Percentiles rank a stretch among this genome's conserved stretches.
Conservation (phyloP, 2,113 vertebrate genomes). For the Ictalurus furcatus region DNA sequence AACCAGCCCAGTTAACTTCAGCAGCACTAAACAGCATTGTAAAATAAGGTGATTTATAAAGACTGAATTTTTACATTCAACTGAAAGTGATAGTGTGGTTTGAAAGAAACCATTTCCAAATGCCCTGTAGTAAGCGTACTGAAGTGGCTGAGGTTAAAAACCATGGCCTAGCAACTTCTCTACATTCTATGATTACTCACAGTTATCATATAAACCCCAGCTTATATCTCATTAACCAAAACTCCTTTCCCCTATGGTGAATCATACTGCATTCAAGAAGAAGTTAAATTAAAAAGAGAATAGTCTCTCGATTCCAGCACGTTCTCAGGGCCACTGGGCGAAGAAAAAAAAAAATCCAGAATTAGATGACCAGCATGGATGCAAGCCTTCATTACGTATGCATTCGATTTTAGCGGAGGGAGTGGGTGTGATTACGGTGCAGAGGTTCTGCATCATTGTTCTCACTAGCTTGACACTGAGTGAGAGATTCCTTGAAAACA, state of each 20-base stretch:
- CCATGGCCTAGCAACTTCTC: not conserved
- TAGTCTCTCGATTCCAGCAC: not conserved
- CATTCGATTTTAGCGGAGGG: slow-evolving; percentile 42
- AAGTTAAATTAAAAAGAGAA: slow-evolving; percentile 39
- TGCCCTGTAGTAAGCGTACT: not conserved
- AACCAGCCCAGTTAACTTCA: not conserved
- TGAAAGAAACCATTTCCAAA: not conserved
- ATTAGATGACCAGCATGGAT: slow-evolving; percentile 34
- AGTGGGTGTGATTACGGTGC: slow-evolving; percentile 38
- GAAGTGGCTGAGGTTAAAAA: slow-evolving; percentile 13
- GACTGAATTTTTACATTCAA: not conserved
- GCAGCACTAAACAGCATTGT: not conserved
- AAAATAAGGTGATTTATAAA: not conserved
- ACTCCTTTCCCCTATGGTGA: slow-evolving; percentile 19
- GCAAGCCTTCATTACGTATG: slow-evolving; percentile 37
- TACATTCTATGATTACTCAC: slow-evolving; percentile 27
- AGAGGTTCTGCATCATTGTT: slow-evolving; percentile 39
- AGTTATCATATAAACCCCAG: slow-evolving; percentile 34
- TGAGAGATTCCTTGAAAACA: slow-evolving; percentile 44
- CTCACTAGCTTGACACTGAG: slow-evolving; percentile 31
- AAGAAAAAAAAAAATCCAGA: slow-evolving; percentile 1
- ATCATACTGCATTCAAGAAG: slow-evolving; percentile 23
- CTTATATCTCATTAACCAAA: slow-evolving; percentile 40
- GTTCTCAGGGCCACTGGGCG: slow-evolving; percentile 7
- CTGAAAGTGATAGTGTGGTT: not conserved